Base-by-base conservation (phyloP, 2,113 vertebrate genomes). In the Sapajus apella region DNA sequence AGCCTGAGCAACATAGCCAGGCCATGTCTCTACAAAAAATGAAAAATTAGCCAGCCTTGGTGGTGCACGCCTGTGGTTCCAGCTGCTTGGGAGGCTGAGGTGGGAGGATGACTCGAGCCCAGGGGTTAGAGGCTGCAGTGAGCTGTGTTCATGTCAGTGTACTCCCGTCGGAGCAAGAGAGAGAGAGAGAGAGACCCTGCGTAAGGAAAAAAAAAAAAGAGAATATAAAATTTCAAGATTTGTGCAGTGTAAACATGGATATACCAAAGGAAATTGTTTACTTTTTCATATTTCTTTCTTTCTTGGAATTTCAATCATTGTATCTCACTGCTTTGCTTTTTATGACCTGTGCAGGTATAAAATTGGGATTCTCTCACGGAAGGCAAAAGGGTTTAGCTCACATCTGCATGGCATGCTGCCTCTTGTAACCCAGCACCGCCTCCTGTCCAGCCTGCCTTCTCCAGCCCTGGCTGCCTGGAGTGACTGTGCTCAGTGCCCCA, bases 381-480 rank as follows among this genome's bases (percentile, higher is more conserved):
- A n/a, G 81, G 35, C 35, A 32, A 30, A 25, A 32, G 61, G 9
- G 14, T 93, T 35, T 27, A 70, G 45, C 27, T 13, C 18, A 10
- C 20, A 0, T 3, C 0, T 1, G 0, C 23, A 1, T 0, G 21
- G 21, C 52, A 1, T 12, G 12, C 37, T 43, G 25, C 21, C 5
- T 40, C 58, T 77, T 16, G 50, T 8, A 11, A 35, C 16, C 30
- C 27, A 1, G 13, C 5, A 2, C 32, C 30, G 45, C 8, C 0
- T 35, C 18, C 0, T 0, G 10, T 25, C 58, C 50, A 37, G 30
- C 6, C 2, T 2, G 61, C 23, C 12, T 43, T 75, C 72, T 3
- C 25, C 75, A 32, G 11, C 12, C 52, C 13, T 5, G 40, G 16
- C 14, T 13, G 47, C 0, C 5, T 16, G 3, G 52, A 23, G 64